Base-by-base conservation (phyloP, 2,888 invertebrate species). In the Petrophora chlorosata region DNA sequence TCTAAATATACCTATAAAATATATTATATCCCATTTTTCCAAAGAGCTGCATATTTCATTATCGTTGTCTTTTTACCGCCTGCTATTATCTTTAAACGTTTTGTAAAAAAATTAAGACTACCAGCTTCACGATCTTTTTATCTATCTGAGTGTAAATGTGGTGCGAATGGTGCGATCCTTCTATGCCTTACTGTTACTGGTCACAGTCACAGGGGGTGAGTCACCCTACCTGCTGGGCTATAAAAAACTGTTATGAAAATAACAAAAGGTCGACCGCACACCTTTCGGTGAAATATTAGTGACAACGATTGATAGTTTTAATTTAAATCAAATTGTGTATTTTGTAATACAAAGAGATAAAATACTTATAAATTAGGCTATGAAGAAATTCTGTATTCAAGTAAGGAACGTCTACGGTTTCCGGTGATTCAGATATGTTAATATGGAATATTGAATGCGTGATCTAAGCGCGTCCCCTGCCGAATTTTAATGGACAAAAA, bases 151-250 rank as follows among this genome's bases (percentile, higher is more conserved):
- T n/a, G n/a, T n/a, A n/a, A n/a, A n/a, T n/a, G n/a, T n/a, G n/a
- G n/a, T n/a, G n/a, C n/a, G n/a, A n/a, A n/a, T n/a, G n/a, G n/a
- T n/a, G n/a, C n/a, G n/a, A n/a, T n/a, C n/a, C n/a, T n/a, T n/a
- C n/a, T n/a, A n/a, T n/a, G n/a, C n/a, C n/a, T n/a, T n/a, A n/a
- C n/a, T n/a, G n/a, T 25, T n/a, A 2, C 29, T 29, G 12, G 7
- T 29, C 9, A 12, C 5, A 3, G 12, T 5, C 22, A 16, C 12
- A 15, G 15, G 12, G 39, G 30, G 14, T 51, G 45, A 46, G 30
- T 52, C 43, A 47, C 19, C 19, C 25, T 57, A 57, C 60, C 57
- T 58, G 57, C 53, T 45, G 46, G 12, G 12, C 15, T 9, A 25
- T 16, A 28, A 48, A 40, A 49, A 45, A 32, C 47, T 35, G 49